phyloP scores from a whole-genome alignment of 1,140 invertebrate genomes.

The Brachionus koreanus region DNA sequence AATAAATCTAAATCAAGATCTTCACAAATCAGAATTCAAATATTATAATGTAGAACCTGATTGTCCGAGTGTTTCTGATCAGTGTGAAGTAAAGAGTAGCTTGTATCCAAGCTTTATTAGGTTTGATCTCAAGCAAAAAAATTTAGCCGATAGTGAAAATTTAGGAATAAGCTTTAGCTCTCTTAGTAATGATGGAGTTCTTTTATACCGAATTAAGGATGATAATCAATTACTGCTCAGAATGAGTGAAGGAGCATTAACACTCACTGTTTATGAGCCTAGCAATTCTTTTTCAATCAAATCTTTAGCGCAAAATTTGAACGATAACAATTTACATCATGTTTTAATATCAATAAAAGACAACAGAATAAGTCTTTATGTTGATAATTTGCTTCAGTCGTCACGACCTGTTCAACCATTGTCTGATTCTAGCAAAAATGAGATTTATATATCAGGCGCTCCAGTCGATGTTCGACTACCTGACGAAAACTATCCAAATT shows the following conservation, averaged over 20 bases:
- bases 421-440: neutral
- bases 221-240: neutral
- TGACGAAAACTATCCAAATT: neutral
- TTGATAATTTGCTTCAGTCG: conserved; percentile 17
- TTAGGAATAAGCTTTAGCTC: conserved; percentile 25
- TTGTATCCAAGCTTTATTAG: neutral
- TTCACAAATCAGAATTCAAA: conserved; percentile 24
- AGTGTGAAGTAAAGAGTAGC: conserved; percentile 33
- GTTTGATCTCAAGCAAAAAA: neutral
- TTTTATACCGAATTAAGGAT: conserved; percentile 20
- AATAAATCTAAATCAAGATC: conserved; percentile 12
- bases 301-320: conserved; percentile 10
- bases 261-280: neutral
- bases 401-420: neutral
- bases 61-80: conserved; percentile 21
- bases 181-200: neutral
- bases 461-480: neutral
- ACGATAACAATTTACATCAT: conserved; percentile 35
- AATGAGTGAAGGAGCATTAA: neutral
- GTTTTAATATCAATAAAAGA: neutral
- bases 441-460: neutral
- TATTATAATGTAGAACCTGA: conserved; percentile 15
- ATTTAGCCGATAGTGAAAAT: neutral
- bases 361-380: neutral
- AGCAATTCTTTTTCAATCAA: neutral